Evolutionary conservation across 2,113 vertebrate species (phyloP).

Genomic region (Oxyruncus cristatus): DNA sequence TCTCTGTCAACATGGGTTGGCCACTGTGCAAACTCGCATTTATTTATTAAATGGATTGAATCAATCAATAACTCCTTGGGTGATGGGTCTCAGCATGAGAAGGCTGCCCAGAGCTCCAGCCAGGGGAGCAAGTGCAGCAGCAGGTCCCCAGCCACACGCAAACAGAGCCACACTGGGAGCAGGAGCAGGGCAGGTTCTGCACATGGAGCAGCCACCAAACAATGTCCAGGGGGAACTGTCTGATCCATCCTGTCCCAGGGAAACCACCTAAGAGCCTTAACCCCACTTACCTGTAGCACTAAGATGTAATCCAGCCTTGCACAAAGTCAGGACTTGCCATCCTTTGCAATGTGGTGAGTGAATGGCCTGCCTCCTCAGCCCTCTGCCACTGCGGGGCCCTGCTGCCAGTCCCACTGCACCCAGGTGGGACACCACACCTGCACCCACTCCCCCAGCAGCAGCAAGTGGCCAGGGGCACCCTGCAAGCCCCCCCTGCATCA

Average conservation of each 20-base stretch:
- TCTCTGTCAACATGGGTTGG: neutral
- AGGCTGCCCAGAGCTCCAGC: neutral
- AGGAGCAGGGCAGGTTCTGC: neutral
- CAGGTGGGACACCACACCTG: neutral
- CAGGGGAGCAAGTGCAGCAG: neutral
- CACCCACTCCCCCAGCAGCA: too few relatives aligned
- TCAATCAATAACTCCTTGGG: accelerated
- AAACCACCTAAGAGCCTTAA: neutral
- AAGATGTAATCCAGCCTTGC: neutral
- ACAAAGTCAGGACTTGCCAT: neutral
- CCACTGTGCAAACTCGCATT: neutral
- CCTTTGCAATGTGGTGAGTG: accelerated
- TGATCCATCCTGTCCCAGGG: neutral
- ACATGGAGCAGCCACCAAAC: neutral
- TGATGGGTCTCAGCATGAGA: neutral
- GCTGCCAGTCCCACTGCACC: neutral
- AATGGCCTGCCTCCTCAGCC: neutral
- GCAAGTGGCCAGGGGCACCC: neutral
- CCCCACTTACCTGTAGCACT: neutral
- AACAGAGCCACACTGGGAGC: accelerated
- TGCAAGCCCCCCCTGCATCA: neutral
- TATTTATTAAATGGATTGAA: neutral
- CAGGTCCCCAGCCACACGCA: neutral
- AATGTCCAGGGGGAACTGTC: accelerated
- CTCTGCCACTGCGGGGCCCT: neutral